Conservation (phyloP, 2,888 invertebrate species). For the Deilephila elpenor region DNA sequence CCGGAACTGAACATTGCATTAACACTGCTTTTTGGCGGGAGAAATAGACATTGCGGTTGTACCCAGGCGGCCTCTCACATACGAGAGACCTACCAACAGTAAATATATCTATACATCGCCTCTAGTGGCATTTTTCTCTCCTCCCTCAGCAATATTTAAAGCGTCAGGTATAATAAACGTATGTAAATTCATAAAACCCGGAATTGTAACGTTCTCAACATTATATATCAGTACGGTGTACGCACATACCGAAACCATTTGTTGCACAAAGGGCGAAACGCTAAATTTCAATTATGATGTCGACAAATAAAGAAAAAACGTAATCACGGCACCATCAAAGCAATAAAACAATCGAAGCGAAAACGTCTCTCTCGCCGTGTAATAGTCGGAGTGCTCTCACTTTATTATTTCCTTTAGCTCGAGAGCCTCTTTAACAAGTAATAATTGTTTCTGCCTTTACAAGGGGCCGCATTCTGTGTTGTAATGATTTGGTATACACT, state of each 20-base stretch:
- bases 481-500: conserved; percentile 52
- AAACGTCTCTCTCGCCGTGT: conserved; percentile 38
- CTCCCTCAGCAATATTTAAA: too few species aligned
- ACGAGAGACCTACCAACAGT: too few species aligned
- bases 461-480: conserved; percentile 44
- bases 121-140: too few species aligned
- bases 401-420: conserved; percentile 61
- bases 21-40: too few species aligned
- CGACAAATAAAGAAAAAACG: conserved; percentile 42
- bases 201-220: too few species aligned
- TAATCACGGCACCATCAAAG: conserved; percentile 45
- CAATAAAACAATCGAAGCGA: conserved; percentile 57
- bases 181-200: too few species aligned
- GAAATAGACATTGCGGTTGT: too few species aligned
- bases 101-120: too few species aligned
- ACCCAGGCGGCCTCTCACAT: too few species aligned
- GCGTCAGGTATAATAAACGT: too few species aligned
- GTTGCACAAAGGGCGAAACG: conserved; percentile 15
- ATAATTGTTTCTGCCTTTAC: conserved; percentile 67
- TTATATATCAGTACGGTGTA: neutral
- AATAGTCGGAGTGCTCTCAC: conserved; percentile 48
- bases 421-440: conserved; percentile 63
- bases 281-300: conserved; percentile 34
- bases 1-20: too few species aligned
- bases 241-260: neutral